Evolutionary conservation across 2,113 vertebrate genomes (phyloP), one percentile per base, ranked within the genome.

Genomic region (Origma solitaria): DNA sequence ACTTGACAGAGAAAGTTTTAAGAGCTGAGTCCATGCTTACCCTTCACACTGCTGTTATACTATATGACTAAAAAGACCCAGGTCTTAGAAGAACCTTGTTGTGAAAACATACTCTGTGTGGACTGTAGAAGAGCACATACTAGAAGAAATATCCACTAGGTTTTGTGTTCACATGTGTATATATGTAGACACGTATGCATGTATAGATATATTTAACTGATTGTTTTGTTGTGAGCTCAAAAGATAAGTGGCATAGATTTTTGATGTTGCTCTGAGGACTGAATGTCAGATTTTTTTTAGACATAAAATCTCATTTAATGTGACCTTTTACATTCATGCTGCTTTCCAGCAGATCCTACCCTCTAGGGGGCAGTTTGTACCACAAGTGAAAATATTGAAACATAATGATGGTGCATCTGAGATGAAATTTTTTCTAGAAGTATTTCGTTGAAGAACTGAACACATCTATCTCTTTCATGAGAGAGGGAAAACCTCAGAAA

Each of bases 371-470:
- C 62, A 37, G 68, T 86, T 86, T 86, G 88, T 82, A 45, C 84
- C 1, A 0, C 28, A 57, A 19, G 60, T 45, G 50, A 69, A 37
- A 71, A 65, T 71, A n/a, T 2, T 79, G 51, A 61, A 82, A 23
- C 18, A 3, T 8, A 51, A 42, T 0, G 0, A 9, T 31, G 9
- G 23, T 40, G 3, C 5, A 44, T 56, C 35, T 56, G 69, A 85
- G 27, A 25, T 42, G 7, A 65, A 78, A 61, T 78, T 57, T 50
- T 61, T 86, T 89, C 66, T 44, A 24, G 6, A 83, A 56, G 33
- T 89, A 42, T 89, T 80, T 88, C 2, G 6, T 73, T 88, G 75
- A 50, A 69, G 47, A 53, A 20, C 10, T 70, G n/a, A 75, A 61
- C 3, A 30, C 12, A 9, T 38, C 50, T 4, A 17, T 73, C 35